Percentiles rank a stretch among this genome's conserved stretches.
Conservation (phyloP, 2,888 invertebrate genomes). For the Drosophila anomalipes region DNA sequence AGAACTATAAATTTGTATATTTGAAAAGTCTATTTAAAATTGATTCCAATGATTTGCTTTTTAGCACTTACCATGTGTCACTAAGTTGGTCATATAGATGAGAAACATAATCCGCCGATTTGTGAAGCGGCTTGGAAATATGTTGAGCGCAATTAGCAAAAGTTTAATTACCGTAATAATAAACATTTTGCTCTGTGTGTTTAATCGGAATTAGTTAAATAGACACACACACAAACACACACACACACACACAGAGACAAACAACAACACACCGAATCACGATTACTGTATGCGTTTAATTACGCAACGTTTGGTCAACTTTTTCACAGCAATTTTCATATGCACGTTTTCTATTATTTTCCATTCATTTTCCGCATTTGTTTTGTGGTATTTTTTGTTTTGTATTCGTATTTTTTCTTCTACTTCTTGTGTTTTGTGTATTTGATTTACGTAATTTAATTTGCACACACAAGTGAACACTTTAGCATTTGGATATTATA, state of each 20-base stretch:
- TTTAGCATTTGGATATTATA: slow-evolving; percentile 22
- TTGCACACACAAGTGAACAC: slow-evolving; percentile 75
- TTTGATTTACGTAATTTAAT: slow-evolving; percentile 80
- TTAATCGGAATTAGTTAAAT: slow-evolving; percentile 52
- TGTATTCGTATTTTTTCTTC: slow-evolving; percentile 1
- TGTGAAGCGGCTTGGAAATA: slow-evolving; percentile 85
- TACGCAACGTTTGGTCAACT: slow-evolving; percentile 42
- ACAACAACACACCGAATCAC: background rate
- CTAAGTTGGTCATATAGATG: slow-evolving; percentile 85
- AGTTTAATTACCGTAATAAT: slow-evolving; percentile 85
- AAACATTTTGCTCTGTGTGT: slow-evolving; percentile 81
- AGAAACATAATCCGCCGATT: slow-evolving; percentile 85
- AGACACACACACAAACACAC: slow-evolving; percentile 19
- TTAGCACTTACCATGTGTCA: slow-evolving; percentile 84
- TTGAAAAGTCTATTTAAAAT: background rate
- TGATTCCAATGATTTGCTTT: background rate
- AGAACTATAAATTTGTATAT: background rate
- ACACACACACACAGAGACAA: background rate
- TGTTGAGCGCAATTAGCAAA: slow-evolving; percentile 85
- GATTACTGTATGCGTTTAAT: slow-evolving; percentile 36
- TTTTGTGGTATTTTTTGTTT: slow-evolving; percentile 12
- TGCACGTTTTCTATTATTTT: slow-evolving; percentile 33
- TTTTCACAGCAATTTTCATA: slow-evolving; percentile 35
- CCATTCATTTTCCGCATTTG: slow-evolving; percentile 38
- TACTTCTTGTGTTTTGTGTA: slow-evolving; percentile 48